phyloP scores from a whole-genome alignment of 2,888 invertebrate species.

The Temnothorax ravouxi region DNA sequence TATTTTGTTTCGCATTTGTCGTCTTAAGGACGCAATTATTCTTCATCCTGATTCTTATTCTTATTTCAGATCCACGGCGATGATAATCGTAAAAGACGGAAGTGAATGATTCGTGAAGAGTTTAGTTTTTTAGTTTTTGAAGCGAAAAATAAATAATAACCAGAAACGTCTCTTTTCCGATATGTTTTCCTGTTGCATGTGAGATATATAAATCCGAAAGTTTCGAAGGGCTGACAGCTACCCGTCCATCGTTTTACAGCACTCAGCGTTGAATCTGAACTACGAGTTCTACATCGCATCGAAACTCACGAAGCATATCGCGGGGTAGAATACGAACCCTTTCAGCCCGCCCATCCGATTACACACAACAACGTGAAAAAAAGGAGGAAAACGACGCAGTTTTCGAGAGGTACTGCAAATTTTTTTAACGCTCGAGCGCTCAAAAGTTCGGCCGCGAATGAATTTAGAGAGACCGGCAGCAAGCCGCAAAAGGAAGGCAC shows the following conservation, averaged over 20 bases:
- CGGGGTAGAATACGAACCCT: constrained; percentile 12
- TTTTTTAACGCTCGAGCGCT: constrained; percentile 72
- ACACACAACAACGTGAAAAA: constrained; percentile 39
- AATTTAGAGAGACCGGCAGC: constrained; percentile 68
- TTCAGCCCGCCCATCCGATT: background rate
- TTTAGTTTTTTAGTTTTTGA: background rate
- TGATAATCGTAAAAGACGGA: constrained; percentile 25
- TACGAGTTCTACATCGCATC: constrained; percentile 3
- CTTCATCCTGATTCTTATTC: background rate
- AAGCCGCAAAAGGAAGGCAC: constrained; percentile 65
- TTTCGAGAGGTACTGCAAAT: constrained; percentile 31
- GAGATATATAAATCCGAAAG: background rate
- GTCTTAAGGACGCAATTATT: constrained; percentile 61
- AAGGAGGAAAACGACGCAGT: constrained; percentile 9
- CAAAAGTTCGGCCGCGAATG: constrained; percentile 76
- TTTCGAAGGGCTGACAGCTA: background rate
- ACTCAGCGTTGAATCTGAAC: background rate
- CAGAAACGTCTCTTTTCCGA: background rate
- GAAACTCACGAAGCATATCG: background rate
- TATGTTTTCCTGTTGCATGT: background rate
- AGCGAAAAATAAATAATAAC: constrained; percentile 36
- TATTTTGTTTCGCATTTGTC: constrained; percentile 11
- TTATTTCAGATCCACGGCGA: constrained; percentile 4
- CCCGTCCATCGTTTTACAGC: background rate
- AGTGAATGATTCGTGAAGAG: background rate